Evolutionary conservation across 2,113 vertebrate genomes (phyloP).

Genomic region (Myiozetetes cayanensis): DNA sequence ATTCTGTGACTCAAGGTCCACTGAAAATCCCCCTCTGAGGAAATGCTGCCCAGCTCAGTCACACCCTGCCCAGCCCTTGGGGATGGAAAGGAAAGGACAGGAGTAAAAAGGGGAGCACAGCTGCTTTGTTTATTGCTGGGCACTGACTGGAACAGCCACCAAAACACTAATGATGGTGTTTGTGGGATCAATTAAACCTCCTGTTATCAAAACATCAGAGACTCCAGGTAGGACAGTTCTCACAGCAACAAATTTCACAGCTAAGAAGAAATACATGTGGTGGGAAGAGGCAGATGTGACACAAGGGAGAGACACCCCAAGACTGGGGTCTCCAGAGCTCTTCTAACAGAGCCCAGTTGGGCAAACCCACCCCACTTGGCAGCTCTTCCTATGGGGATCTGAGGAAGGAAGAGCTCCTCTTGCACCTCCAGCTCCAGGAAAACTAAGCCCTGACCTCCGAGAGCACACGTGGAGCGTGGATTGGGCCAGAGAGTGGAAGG

Average conservation of each 20-base stretch:
- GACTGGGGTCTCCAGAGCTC: background rate
- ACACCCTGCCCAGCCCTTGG: background rate
- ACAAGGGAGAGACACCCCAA: background rate
- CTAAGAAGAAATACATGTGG: background rate
- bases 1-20: background rate
- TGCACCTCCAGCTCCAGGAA: background rate
- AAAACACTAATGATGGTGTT: background rate
- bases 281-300: background rate
- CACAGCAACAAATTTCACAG: fast-evolving
- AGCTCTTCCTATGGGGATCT: background rate
- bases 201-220: background rate
- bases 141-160: background rate
- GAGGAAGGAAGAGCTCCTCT: background rate
- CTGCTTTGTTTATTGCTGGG: background rate
- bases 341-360: background rate
- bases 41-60: background rate
- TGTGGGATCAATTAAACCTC: background rate
- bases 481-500: background rate
- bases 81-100: background rate
- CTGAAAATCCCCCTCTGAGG: background rate
- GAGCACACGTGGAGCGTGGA: background rate
- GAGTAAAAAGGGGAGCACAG: background rate
- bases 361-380: fast-evolving
- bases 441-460: background rate
- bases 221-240: background rate